Conservation (phyloP, 2,797 vertebrate species). For the Chromis chromis region DNA sequence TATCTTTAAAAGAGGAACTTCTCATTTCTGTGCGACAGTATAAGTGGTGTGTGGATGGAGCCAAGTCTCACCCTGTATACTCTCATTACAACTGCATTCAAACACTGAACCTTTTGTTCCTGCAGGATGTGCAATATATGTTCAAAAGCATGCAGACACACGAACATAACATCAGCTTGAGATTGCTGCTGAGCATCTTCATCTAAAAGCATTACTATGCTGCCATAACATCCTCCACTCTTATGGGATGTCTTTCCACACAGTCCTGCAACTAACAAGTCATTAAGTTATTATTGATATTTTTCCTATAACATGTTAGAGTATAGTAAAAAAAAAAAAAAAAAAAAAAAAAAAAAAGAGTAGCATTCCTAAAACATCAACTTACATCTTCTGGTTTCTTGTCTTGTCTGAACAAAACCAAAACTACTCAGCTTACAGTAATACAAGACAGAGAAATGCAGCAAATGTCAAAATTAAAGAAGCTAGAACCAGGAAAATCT, state of each 20-base stretch:
- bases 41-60: constrained; percentile 9
- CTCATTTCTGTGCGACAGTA: constrained; percentile 51
- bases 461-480: neutral
- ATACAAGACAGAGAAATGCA: neutral
- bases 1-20: constrained; percentile 58
- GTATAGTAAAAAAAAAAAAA: neutral
- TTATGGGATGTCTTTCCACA: neutral
- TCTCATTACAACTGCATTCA: constrained; percentile 9
- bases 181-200: neutral
- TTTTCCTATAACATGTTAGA: neutral
- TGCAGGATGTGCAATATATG: neutral
- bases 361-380: neutral
- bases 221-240: neutral
- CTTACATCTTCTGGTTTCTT: neutral
- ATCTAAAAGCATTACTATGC: neutral
- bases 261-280: too few relatives aligned
- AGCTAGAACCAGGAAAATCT: neutral
- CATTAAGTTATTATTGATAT: too few relatives aligned
- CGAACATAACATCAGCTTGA: constrained; percentile 1
- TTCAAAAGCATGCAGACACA: neutral
- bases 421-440: neutral
- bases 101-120: constrained; percentile 14
- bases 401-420: neutral
- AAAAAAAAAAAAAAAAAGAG: neutral
- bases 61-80: neutral